Percentiles rank a stretch among this genome's conserved stretches.
phyloP scores from a whole-genome alignment of 2,113 vertebrate genomes.

The Ciconia stormi region DNA sequence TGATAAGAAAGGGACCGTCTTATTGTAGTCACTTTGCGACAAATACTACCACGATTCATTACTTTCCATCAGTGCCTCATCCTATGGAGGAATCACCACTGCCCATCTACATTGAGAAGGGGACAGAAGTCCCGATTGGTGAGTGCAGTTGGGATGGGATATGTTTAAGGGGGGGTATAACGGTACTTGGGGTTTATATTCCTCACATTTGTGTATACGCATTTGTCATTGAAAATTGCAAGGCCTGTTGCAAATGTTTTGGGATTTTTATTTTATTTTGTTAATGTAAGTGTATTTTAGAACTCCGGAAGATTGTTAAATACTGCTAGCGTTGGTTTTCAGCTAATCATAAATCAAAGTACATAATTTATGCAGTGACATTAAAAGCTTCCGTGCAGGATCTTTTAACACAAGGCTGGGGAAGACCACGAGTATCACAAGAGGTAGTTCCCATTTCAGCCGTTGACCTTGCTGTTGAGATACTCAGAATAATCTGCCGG shows the following conservation, averaged over 20 bases:
- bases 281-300: neutral
- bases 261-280: neutral
- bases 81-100: slow-evolving; percentile 75
- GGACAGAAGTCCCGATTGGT: slow-evolving; percentile 71
- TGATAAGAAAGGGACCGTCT: slow-evolving; percentile 64
- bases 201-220: slow-evolving; percentile 29
- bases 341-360: neutral
- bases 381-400: neutral
- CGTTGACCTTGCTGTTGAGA: neutral
- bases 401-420: neutral
- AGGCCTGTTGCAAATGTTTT: slow-evolving; percentile 38
- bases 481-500: neutral
- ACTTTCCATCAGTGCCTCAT: slow-evolving; percentile 76
- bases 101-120: slow-evolving; percentile 74
- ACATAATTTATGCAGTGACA: neutral
- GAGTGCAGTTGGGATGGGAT: slow-evolving; percentile 71
- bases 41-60: slow-evolving; percentile 75
- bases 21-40: slow-evolving; percentile 67
- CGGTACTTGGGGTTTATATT: slow-evolving; percentile 45
- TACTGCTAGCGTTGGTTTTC: neutral
- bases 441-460: neutral
- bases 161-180: slow-evolving; percentile 59
- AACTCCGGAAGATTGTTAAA: neutral
- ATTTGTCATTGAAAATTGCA: slow-evolving; percentile 31
- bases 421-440: neutral